Evolutionary conservation across 2,888 invertebrate genomes (phyloP), one percentile per base, ranked within the genome.

Genomic region (Xestoiulus laeticollis): DNA sequence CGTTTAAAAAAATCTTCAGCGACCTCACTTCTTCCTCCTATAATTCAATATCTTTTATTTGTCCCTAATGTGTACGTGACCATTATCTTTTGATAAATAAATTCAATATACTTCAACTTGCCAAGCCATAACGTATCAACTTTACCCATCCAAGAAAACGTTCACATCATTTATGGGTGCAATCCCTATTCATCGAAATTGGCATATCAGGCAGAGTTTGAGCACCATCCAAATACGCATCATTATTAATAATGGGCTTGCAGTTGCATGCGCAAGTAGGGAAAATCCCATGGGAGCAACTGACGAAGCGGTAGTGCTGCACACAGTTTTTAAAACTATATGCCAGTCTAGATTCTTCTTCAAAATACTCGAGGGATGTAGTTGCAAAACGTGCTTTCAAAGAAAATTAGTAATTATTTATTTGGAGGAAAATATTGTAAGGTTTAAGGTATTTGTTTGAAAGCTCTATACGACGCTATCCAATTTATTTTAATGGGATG

Each of bases 381-480:
- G 59, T 14, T 59, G 59, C 59, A 59, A 19, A 59, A 59, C 59
- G 59, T 59, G 59, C 59, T 59, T 59, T 59, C 59, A n/a, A 22
- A 59, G 22, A 59, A 16, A 53, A 53, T 53, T n/a, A 59, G 59
- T 59, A 59, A 59, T 59, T 59, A 59, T 59, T 59, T 59, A 59
- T 59, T 59, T 59, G 59, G 22, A 59, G 59, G n/a, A n/a, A 59
- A 59, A 43, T n/a, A 5, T n/a, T 59, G n/a, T n/a, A n/a, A 59
- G 6, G 19, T n/a, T 59, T 22, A n/a, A 1, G 59, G 22, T n/a
- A 59, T 59, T 59, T 59, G 59, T 59, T 59, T 59, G 59, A n/a
- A 59, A 59, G 59, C 1, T n/a, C 59, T 59, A 19, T 59, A n/a
- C n/a, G 59, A 59, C 22, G 59, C 59, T n/a, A 59, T 59, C 59